These are phyloP conservation scores for Chironomus tentans DNA, from an alignment of 2,888 invertebrate genomes.

Conservation along the genomic window DNA sequence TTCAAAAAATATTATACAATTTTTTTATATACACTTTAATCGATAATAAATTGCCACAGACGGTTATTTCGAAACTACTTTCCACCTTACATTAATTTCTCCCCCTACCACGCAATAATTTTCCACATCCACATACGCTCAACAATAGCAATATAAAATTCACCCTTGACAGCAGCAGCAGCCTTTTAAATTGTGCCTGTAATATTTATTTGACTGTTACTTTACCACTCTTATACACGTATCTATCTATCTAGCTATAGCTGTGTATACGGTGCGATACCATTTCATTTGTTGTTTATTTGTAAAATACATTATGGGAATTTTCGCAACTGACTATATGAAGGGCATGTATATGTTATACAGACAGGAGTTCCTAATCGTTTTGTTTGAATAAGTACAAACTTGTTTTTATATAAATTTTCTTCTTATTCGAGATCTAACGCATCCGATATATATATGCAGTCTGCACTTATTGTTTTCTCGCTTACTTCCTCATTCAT, in stretches of 20 bases:
- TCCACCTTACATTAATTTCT: neutral
- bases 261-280: neutral
- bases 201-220: slow-evolving; percentile 24
- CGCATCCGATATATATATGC: neutral
- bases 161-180: slow-evolving; percentile 12
- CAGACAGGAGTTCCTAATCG: neutral
- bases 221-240: neutral
- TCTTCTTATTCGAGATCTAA: neutral
- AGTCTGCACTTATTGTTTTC: neutral
- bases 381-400: neutral
- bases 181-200: slow-evolving; percentile 20
- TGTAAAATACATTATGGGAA: slow-evolving; percentile 21
- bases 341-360: neutral
- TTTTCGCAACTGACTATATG: neutral
- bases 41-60: neutral
- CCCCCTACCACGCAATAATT: neutral
- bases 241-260: neutral
- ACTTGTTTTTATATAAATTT: neutral
- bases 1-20: no score
- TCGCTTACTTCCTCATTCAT: neutral
- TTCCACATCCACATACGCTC: neutral
- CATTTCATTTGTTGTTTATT: slow-evolving; percentile 5
- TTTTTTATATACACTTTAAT: neutral
- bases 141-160: neutral
- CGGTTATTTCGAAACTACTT: neutral